These are phyloP conservation scores for Xenopus petersii DNA, from an alignment of 2,797 vertebrate species.

Conservation along the genomic window DNA sequence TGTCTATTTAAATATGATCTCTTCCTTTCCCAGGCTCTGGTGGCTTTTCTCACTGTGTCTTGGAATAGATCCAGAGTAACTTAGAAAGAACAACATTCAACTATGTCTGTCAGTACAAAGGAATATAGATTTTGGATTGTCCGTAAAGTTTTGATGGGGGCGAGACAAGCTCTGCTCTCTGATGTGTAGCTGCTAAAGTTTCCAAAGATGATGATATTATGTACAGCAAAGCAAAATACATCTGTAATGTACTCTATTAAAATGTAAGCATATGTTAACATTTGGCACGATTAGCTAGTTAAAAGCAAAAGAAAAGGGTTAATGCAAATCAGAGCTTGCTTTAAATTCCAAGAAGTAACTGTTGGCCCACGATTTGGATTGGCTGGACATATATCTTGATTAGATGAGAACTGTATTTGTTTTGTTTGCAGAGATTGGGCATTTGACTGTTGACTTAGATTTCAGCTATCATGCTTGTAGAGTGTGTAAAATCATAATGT, in stretches of 20 bases:
- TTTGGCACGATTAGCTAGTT: too few relatives aligned
- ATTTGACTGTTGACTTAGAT: conserved; percentile 8
- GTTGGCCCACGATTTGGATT: conserved; percentile 15
- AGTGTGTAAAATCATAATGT: background rate
- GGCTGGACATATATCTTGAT: conserved; percentile 29
- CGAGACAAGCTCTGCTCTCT: too few relatives aligned
- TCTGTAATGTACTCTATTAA: too few relatives aligned
- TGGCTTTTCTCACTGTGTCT: background rate
- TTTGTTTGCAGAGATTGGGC: conserved; percentile 8
- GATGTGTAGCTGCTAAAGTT: background rate
- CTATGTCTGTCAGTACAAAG: background rate
- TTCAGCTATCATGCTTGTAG: too few relatives aligned
- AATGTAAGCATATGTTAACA: too few relatives aligned
- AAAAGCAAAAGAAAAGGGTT: conserved; percentile 1
- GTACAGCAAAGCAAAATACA: too few relatives aligned
- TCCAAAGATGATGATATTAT: background rate
- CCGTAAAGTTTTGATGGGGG: too few relatives aligned
- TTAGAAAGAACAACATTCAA: too few relatives aligned
- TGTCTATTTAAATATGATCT: background rate
- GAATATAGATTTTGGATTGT: background rate
- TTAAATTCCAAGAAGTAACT: background rate
- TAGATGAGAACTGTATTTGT: conserved; percentile 22
- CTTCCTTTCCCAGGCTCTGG: background rate
- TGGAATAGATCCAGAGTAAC: background rate
- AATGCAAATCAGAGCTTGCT: conserved; percentile 4